These are phyloP conservation scores for Apus apus DNA, from an alignment of 2,113 vertebrate genomes.

Conservation along the genomic window DNA sequence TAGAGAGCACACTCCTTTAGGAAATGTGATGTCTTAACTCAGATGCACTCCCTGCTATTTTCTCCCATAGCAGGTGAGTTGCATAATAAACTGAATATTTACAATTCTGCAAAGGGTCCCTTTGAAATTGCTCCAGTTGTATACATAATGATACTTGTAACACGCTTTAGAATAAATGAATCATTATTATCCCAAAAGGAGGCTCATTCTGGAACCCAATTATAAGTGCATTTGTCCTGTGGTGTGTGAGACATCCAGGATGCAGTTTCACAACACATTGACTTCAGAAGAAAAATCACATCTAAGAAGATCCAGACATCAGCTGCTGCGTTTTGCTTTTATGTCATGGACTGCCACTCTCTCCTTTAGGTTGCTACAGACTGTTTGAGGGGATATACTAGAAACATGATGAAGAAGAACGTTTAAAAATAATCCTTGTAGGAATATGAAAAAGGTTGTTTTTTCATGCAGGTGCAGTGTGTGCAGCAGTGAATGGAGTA, in stretches of 20 bases:
- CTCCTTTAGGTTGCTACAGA: neutral
- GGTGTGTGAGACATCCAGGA: neutral
- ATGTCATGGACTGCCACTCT: neutral
- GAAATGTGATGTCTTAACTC: conserved; percentile 1
- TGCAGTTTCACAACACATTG: neutral
- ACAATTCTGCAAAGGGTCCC: neutral
- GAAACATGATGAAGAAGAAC: neutral
- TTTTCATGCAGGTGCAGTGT: neutral
- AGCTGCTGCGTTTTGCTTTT: neutral
- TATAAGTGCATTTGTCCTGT: neutral
- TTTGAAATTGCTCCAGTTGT: neutral
- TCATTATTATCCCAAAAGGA: neutral
- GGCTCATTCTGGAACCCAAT: neutral
- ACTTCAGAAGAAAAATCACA: neutral
- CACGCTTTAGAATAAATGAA: neutral
- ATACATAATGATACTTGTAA: neutral
- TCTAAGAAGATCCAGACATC: neutral
- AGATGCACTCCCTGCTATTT: neutral
- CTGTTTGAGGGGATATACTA: neutral
- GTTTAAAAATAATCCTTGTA: neutral
- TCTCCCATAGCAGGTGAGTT: neutral
- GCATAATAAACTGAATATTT: conserved; percentile 16
- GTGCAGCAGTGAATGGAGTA: neutral
- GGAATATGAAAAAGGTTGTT: neutral
- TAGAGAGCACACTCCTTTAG: neutral